Percentiles rank a stretch among this genome's conserved stretches.
Evolutionary conservation across 2,797 vertebrate species (phyloP).

Genomic region (Okamejei kenojei): DNA sequence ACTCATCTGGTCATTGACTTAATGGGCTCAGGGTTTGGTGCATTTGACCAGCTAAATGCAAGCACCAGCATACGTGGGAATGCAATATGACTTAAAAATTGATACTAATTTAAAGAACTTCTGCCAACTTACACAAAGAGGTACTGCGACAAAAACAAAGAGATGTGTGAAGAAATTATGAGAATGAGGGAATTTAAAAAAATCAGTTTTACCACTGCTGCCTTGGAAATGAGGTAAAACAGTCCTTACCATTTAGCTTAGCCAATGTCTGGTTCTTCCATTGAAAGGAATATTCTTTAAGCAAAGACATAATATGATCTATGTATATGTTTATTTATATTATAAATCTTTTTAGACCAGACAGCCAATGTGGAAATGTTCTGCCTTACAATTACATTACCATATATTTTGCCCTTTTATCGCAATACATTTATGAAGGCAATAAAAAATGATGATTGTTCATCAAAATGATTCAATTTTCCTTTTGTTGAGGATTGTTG

Average conservation of each 20-base stretch:
- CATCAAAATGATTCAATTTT: too few species aligned
- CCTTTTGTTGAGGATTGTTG: too few species aligned
- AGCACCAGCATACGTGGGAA: not conserved
- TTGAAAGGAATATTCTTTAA: not conserved
- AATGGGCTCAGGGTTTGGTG: not conserved
- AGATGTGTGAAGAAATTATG: not conserved
- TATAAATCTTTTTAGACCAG: too few species aligned
- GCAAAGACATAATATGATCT: too few species aligned
- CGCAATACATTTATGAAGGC: too few species aligned
- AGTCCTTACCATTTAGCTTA: not conserved
- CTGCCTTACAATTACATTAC: too few species aligned
- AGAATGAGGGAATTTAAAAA: not conserved
- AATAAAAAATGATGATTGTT: too few species aligned
- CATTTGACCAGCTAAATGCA: not conserved
- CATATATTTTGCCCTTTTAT: too few species aligned
- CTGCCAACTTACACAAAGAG: not conserved
- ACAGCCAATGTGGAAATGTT: too few species aligned
- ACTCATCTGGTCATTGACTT: not conserved
- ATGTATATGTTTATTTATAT: too few species aligned
- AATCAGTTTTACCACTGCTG: not conserved
- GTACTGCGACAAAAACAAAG: not conserved
- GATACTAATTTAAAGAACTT: not conserved
- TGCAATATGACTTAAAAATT: not conserved
- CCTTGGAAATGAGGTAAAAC: not conserved
- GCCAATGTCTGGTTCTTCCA: not conserved